Evolutionary conservation across 2,797 vertebrate genomes (phyloP).

Genomic region (Momotus momota): DNA sequence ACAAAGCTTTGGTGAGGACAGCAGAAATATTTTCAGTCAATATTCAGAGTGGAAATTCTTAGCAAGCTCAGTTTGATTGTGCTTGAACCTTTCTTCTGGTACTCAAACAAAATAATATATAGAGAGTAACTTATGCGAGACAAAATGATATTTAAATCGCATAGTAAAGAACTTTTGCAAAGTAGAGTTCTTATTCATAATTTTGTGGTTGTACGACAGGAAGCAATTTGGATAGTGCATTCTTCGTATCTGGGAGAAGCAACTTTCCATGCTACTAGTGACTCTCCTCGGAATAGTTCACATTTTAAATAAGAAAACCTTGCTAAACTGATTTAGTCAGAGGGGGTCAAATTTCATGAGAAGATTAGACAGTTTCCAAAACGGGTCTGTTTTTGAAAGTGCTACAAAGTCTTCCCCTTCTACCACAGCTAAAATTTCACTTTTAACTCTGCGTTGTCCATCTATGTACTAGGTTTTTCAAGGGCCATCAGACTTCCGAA

Average conservation of each 20-base stretch:
- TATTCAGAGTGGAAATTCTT: not conserved
- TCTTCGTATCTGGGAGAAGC: not conserved
- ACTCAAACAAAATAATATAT: not conserved
- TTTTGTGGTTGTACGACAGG: not conserved
- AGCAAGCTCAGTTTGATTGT: not conserved
- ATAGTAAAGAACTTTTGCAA: not conserved
- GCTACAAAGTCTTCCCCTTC: not conserved
- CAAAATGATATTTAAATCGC: not conserved
- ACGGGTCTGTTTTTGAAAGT: not conserved
- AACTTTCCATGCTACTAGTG: not conserved
- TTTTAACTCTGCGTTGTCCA: not conserved
- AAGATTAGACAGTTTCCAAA: not conserved
- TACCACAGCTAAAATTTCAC: not conserved
- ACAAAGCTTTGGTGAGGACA: not conserved
- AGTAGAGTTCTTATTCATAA: not conserved
- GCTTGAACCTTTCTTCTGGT: not conserved
- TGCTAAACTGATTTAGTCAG: not conserved
- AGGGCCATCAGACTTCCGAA: not conserved
- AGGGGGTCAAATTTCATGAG: not conserved
- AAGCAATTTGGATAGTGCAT: not conserved
- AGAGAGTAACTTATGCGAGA: not conserved
- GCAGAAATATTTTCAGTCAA: not conserved
- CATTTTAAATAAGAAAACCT: not conserved
- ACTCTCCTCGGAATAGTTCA: not conserved
- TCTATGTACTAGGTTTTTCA: not conserved